Evolutionary conservation across 2,797 vertebrate genomes (phyloP).

Genomic region (Amphiprion clarkii): DNA sequence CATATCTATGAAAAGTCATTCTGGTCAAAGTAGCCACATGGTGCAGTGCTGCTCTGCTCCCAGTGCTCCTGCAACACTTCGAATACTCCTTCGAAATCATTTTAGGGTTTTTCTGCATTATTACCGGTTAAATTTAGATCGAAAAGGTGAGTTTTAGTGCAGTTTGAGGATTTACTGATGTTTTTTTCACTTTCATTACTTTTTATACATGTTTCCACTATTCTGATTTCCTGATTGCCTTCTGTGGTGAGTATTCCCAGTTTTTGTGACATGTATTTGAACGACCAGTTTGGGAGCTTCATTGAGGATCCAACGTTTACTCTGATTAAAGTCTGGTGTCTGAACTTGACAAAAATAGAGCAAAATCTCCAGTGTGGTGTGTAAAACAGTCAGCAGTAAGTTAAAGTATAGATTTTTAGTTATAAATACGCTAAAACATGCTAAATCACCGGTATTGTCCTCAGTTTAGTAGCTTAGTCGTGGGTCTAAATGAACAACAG

Average conservation of each 20-base stretch:
- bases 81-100: too few species aligned
- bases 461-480: constrained; percentile 51
- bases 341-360: too few species aligned
- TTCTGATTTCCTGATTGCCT: not conserved
- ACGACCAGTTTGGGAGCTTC: too few species aligned
- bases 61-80: too few species aligned
- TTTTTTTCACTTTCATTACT: not conserved
- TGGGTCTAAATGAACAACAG: constrained; percentile 60
- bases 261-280: not conserved
- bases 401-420: not conserved
- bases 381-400: not conserved
- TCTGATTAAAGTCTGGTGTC: too few species aligned
- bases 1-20: too few species aligned
- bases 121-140: not conserved
- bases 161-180: not conserved
- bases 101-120: too few species aligned
- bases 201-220: not conserved
- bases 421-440: not conserved
- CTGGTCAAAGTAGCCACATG: too few species aligned
- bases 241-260: not conserved
- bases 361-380: not conserved
- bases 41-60: too few species aligned
- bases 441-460: constrained; percentile 49
- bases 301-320: not conserved
- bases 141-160: not conserved